Evolutionary conservation across 1,140 invertebrate species (phyloP), one percentile per base, ranked within the genome.

Genomic region (Neuroterus valhalla): DNA sequence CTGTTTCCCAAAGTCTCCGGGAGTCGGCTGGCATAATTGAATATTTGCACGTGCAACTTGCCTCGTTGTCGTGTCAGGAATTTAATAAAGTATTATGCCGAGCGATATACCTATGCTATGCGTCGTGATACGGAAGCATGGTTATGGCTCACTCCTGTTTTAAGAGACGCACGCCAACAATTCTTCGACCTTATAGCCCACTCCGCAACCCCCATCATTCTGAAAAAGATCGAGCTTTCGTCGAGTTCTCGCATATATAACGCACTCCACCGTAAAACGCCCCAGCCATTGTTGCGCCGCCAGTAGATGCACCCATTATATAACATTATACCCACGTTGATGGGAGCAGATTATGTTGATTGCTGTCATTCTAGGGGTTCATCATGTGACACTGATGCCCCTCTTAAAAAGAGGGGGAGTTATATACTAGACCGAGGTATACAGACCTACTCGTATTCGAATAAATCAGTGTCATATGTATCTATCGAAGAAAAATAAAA

Each of bases 261-360:
- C 76, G 72, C 75, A 75, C 68, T 76, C 78, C 70, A 44, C 74
- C 83, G 74, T 81, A 85, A 88, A 88, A 88, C 84, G 84, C 85
- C 80, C 78, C 82, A 66, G 21, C 71, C 70, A 86, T 88, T 89
- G 87, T 89, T 84, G 77, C 71, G 69, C 81, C 31, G 31, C 83
- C 83, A 81, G 84, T 84, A 85, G 85, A 85, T 85, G 85, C 85
- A 83, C 84, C 87, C 85, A 89, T 89, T 89, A 89, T 89, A 86
- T 85, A 81, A 81, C 72, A 78, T 31, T 66, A 66, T 38, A 42
- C 73, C 76, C 71, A 79, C 83, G 79, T 82, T 84, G 87, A 89
- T 89, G 88, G 86, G 87, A 89, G 89, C 85, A 89, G 88, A 89
- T 89, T 88, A 89, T 86, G 86, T 86, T 88, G 87, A 84, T 86